Evolutionary conservation across 2,113 vertebrate species (phyloP), one percentile per base, ranked within the genome.

Genomic region (Lampris megalopsis): DNA sequence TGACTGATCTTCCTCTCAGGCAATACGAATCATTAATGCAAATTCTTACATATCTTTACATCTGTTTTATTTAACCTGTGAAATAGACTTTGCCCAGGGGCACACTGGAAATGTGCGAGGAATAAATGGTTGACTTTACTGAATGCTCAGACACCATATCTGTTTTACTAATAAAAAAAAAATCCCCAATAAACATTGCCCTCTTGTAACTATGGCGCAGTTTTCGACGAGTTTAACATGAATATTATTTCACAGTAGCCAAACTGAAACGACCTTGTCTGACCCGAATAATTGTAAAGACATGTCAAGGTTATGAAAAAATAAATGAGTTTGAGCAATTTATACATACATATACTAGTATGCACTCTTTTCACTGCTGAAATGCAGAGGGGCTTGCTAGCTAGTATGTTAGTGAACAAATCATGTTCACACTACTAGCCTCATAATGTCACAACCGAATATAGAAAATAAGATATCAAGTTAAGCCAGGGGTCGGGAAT

Each of bases 81-180:
- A 57, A 71, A 47, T 59, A 81, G 86, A 89, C 87, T 85, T 86
- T 86, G 79, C 57, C 53, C 77, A 45, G 37, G 38, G 48, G 68
- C 41, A 57, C 65, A 56, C 56, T 59, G 45, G 37, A 69, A 59
- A 61, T 84, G 50, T 38, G 35, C 74, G 71, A 66, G 68, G 70
- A 79, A 85, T 80, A 78, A 82, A 89, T 79, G 52, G 72, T 73
- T 85, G 54, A 83, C 81, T 81, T 24, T 24, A 24, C 24, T 24
- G 24, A 24, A 24, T 24, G 24, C 24, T 24, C 24, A 24, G 24
- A 24, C 24, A 24, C 24, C 0, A 24, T 24, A 24, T 24, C 24
- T 24, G 0, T 11, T 50, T 50, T 50, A 9, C 49, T 52, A 52
- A 10, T 52, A 52, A 9, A 52, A 8, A 8, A 52, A 9, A 8